phyloP scores from a whole-genome alignment of 37 sponge, comb jelly and placozoan species.

The Cladorhizidae sp. region DNA sequence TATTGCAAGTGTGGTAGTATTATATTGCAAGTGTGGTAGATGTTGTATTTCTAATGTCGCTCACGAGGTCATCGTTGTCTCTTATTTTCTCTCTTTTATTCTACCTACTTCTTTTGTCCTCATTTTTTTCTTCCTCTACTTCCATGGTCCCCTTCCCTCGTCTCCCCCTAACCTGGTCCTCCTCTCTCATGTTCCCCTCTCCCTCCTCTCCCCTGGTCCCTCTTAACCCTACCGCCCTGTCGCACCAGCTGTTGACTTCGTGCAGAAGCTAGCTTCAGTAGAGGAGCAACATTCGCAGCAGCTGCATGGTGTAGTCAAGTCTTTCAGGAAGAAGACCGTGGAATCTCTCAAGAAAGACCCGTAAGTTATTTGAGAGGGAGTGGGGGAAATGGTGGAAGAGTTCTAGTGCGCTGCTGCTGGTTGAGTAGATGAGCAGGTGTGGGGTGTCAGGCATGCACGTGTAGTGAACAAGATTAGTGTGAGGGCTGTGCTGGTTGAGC shows the following conservation, averaged over 20 bases:
- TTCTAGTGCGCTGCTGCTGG: no score
- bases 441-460: no score
- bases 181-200: background rate
- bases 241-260: slow-evolving; percentile 55
- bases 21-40: no score
- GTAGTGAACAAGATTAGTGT: no score
- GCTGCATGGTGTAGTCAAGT: slow-evolving; percentile 36
- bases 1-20: no score
- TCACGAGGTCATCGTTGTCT: background rate
- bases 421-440: no score
- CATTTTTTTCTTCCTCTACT: background rate
- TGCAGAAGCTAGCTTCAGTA: slow-evolving; percentile 49
- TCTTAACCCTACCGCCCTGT: background rate
- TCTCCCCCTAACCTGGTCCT: background rate
- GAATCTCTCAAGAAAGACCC: slow-evolving; percentile 64
- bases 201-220: background rate
- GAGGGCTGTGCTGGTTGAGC: no score
- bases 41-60: no score
- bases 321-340: slow-evolving; percentile 50
- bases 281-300: slow-evolving; percentile 67
- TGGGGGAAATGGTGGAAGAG: no score
- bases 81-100: background rate
- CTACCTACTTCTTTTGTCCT: background rate
- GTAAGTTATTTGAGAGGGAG: no score
- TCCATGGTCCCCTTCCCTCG: background rate